Base-by-base conservation (phyloP, 2,113 vertebrate genomes). In the Ictidomys tridecemlineatus region DNA sequence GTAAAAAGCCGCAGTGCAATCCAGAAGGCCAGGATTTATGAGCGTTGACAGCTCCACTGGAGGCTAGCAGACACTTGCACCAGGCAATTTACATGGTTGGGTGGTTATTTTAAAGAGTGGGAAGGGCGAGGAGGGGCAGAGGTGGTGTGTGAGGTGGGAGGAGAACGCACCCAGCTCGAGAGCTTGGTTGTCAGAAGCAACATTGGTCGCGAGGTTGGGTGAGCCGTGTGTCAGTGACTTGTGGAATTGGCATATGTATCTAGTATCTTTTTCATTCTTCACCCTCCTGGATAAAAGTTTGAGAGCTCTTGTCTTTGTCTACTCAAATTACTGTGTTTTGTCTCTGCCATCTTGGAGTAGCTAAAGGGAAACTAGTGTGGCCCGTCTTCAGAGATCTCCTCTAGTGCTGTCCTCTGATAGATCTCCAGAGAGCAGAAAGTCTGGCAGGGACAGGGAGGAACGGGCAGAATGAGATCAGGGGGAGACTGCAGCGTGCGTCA, bases 11-110 rank as follows among this genome's bases (percentile, higher is more conserved):
- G 22, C 69, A 56, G 48, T 85, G 1, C 87, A 30, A 0, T 85
- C 84, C 92, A 83, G 95, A 73, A 92, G 93, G 80, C 93, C 8
- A 9, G 16, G 80, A 90, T 93, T 94, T 97, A 94, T 92, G 92
- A 87, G 80, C 93, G 22, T 20, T 97, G 96, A 88, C 87, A 65
- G 34, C 65, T 95, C 28, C 48, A 51, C 92, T 93, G 89, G 94
- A 97, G 65, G 82, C 92, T 56, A 93, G 53, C 89, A 76, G 39
- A 92, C 97, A 37, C n/a, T 94, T 91, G 69, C 83, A 86, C 0
- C 7, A 8, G 51, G 89, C 89, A 92, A 88, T 89, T 94, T 93
- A 89, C 92, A n/a, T 88, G 85, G 67, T 45, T 85, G 85, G 83
- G 39, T 86, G 93, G 86, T 95, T 96, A 58, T 96, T 97, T 92